Conservation (phyloP, 2,888 invertebrate genomes). For the Noctua janthina region DNA sequence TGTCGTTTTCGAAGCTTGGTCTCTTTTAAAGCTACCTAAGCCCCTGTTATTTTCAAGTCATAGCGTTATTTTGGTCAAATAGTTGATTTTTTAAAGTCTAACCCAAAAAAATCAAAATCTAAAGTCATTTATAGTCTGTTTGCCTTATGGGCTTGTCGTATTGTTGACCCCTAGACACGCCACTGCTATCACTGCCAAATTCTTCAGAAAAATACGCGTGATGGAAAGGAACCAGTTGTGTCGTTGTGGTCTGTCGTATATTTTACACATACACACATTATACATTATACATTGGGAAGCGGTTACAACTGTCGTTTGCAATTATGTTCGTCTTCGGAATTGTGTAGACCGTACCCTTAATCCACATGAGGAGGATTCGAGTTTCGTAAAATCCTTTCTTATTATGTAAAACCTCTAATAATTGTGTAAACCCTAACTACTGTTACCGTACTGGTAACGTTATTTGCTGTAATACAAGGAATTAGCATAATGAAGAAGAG, state of each 20-base stretch:
- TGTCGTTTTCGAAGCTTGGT: too few species aligned
- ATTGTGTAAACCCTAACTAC: too few species aligned
- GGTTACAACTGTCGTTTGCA: not conserved
- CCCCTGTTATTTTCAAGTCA: too few species aligned
- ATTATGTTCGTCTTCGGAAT: not conserved
- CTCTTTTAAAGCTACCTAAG: too few species aligned
- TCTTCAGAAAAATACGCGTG: too few species aligned
- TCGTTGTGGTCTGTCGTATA: not conserved
- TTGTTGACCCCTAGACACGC: not conserved
- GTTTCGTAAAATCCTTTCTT: conserved; percentile 7
- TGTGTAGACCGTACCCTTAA: not conserved
- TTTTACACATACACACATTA: too few species aligned
- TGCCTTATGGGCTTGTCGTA: not conserved
- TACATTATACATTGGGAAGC: not conserved
- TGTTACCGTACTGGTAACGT: not conserved
- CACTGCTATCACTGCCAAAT: not conserved
- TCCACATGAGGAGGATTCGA: not conserved
- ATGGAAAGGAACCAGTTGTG: not conserved
- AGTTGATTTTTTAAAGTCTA: too few species aligned
- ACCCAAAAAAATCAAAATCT: too few species aligned
- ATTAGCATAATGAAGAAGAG: not conserved
- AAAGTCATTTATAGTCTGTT: not conserved
- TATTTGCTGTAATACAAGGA: not conserved
- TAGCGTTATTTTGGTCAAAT: too few species aligned
- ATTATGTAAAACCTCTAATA: not conserved